Evolutionary conservation across 1,140 invertebrate genomes (phyloP).

Genomic region (Homarus americanus): DNA sequence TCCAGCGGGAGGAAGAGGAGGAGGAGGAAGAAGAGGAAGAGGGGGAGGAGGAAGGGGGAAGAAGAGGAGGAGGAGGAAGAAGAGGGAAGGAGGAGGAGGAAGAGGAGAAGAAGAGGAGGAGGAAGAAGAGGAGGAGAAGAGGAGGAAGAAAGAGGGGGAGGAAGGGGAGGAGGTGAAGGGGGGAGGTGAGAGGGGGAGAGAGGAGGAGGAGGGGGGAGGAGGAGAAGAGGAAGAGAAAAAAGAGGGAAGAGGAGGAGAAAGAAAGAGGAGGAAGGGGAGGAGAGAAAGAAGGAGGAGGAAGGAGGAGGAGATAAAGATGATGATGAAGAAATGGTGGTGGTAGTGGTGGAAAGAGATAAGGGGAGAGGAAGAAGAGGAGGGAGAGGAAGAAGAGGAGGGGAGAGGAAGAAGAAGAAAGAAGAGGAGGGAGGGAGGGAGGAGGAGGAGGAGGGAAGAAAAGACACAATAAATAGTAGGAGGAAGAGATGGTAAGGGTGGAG

Average conservation of each 20-base stretch:
- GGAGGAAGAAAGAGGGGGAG: neutral
- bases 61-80: neutral
- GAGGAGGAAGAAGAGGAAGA: neutral
- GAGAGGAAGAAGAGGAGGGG: neutral
- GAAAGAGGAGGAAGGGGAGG: neutral
- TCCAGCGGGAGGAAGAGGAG: no score
- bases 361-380: neutral
- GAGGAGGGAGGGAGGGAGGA: neutral
- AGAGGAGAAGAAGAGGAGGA: neutral
- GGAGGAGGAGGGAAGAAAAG: neutral
- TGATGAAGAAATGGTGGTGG: neutral
- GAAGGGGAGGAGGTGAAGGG: neutral
- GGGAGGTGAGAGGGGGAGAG: no score
- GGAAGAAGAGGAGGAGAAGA: neutral
- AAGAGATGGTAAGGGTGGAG: no score
- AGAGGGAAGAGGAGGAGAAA: no score
- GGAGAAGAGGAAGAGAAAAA: neutral
- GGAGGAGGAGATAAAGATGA: neutral
- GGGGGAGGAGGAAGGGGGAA: neutral
- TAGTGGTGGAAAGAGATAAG: neutral
- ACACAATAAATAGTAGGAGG: neutral
- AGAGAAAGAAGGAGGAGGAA: neutral
- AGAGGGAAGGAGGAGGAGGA: neutral
- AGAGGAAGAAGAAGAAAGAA: neutral
- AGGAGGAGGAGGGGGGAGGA: neutral